Percentiles rank a stretch among this genome's conserved stretches.
phyloP scores from a whole-genome alignment of 1,140 invertebrate genomes.

The Ceratitis capitata region DNA sequence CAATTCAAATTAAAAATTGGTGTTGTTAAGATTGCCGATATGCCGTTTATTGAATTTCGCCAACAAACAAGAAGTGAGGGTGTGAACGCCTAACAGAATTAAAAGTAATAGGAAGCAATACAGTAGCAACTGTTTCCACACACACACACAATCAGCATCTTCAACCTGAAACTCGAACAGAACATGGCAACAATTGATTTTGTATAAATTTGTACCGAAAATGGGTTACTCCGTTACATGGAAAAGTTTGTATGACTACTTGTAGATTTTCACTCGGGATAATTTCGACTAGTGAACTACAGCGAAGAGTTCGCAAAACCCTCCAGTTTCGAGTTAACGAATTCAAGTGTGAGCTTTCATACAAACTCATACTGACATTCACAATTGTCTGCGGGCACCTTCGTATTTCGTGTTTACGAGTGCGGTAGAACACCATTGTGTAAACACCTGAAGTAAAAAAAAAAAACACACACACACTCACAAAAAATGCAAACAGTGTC shows the following conservation, averaged over 20 bases:
- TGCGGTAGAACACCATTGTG: conserved; percentile 24
- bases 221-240: conserved; percentile 22
- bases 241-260: neutral
- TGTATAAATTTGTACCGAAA: conserved; percentile 20
- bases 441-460: conserved; percentile 22
- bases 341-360: no score
- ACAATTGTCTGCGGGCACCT: neutral
- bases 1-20: neutral
- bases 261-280: neutral
- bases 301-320: no score
- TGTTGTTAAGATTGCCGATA: neutral
- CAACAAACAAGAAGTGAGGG: neutral
- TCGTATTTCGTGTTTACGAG: neutral
- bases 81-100: no score
- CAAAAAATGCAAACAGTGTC: no score
- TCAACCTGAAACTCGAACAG: no score
- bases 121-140: neutral
- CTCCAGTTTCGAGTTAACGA: no score
- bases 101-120: no score
- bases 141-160: neutral
- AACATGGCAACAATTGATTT: neutral
- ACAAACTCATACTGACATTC: no score
- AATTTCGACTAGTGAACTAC: neutral
- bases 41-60: neutral
- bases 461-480: neutral